Conservation (phyloP, 2,113 vertebrate species). For the Myiozetetes cayanensis region DNA sequence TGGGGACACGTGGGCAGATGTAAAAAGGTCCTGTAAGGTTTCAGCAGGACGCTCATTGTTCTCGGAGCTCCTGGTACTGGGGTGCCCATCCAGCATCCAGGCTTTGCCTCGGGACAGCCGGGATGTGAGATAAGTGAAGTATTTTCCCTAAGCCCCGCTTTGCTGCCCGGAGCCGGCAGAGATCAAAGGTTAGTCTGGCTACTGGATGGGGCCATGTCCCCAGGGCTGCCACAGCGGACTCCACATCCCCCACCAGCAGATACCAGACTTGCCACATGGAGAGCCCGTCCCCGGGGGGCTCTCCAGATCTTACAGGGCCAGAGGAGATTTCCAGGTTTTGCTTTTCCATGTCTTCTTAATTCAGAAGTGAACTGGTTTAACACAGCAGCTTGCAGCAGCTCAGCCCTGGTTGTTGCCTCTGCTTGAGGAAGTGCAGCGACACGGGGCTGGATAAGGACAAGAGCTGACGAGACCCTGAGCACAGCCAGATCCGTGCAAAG, state of each 20-base stretch:
- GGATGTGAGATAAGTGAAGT: constrained; percentile 24
- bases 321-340: not conserved
- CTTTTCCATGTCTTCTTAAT: not conserved
- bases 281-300: not conserved
- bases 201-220: not conserved
- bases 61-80: not conserved
- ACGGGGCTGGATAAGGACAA: not conserved
- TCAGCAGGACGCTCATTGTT: not conserved
- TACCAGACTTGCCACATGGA: not conserved
- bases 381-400: not conserved
- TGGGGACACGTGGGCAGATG: not conserved
- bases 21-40: not conserved
- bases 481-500: constrained; percentile 5
- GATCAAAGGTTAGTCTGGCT: constrained; percentile 51
- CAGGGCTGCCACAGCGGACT: not conserved
- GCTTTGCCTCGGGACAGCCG: not conserved
- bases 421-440: not conserved
- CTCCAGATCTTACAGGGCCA: not conserved
- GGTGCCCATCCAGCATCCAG: not conserved
- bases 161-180: not conserved
- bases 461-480: not conserved
- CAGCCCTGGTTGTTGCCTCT: not conserved
- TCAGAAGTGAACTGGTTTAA: not conserved
- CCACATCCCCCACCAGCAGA: not conserved
- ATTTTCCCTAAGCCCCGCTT: not conserved